Conservation (phyloP, 2,888 invertebrate species). For the Terebella lapidaria region DNA sequence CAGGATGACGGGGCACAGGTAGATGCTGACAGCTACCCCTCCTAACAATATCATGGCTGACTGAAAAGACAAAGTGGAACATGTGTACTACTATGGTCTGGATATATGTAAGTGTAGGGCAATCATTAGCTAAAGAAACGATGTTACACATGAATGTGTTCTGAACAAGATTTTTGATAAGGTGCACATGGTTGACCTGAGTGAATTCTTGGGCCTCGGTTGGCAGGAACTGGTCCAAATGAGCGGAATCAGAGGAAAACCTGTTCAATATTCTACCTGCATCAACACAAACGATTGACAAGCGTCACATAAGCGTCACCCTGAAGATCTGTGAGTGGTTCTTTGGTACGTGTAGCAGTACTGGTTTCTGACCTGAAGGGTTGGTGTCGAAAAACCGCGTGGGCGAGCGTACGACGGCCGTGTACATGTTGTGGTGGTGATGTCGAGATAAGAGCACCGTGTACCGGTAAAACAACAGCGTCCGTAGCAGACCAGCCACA, state of each 20-base stretch:
- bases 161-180: conserved; percentile 22
- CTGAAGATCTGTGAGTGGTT: too few species aligned
- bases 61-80: neutral
- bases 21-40: neutral
- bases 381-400: conserved; percentile 86
- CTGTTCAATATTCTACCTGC: conserved; percentile 75
- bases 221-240: too few species aligned
- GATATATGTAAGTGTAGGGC: neutral
- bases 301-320: too few species aligned
- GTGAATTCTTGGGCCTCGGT: too few species aligned
- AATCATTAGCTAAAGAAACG: neutral
- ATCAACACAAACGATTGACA: too few species aligned
- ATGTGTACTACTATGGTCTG: neutral
- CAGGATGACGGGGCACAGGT: neutral
- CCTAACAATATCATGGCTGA: neutral
- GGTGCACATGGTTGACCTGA: too few species aligned
- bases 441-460: conserved; percentile 68
- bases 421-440: conserved; percentile 80
- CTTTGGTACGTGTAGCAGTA: neutral
- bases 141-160: neutral
- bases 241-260: conserved; percentile 80
- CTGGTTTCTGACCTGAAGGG: conserved; percentile 65
- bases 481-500: conserved; percentile 62
- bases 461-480: conserved; percentile 64
- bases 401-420: conserved; percentile 71